Base-by-base conservation (phyloP, 2,888 invertebrate genomes). In the Lepetodrilus schrolli region DNA sequence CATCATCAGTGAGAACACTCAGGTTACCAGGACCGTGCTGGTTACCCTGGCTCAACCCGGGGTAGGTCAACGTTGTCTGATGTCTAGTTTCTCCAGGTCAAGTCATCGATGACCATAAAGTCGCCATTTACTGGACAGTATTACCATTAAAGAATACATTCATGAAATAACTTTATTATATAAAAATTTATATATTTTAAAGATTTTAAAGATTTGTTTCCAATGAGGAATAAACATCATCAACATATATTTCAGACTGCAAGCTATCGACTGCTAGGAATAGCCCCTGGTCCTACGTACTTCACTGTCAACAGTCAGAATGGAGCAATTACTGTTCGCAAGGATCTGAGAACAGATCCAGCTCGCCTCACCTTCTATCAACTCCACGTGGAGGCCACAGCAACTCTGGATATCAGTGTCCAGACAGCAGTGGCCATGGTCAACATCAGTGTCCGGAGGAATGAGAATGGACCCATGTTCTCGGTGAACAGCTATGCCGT, bases 401-500 rank as follows among this genome's bases (percentile, higher is more conserved):
- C 82, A 0, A 74, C 79, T 51, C 83, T 82, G 66, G 80, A 80
- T 21, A 77, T 86, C 8, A 80, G 79, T 8, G 74, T 76, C 26
- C 87, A 87, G 72, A 75, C 78, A 2, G 87, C 86, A 13, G 75
- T 75, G 13, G 82, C 87, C 20, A 74, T 76, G 36, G 87, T 88
- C 36, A 84, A 84, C 70, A 80, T 88, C 51, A 84, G 83, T 2
- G 88, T 88, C 4, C 82, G 77, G 4, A 75, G 88, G 17, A 88
- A 88, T 74, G 79, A 82, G 69, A 83, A 84, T 65, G 76, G 82
- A 2, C 88, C 88, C 8, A 72, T 84, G 23, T 87, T 88, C 80
- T 78, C 74, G 17, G 75, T 74, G 4, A 65, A 78, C 36, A 72
- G 70, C 3, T 88, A 86, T 74, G 23, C 72, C 1, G 51, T 48